Evolutionary conservation across 1,140 invertebrate species (phyloP).

Genomic region (Leptopilina boulardi): DNA sequence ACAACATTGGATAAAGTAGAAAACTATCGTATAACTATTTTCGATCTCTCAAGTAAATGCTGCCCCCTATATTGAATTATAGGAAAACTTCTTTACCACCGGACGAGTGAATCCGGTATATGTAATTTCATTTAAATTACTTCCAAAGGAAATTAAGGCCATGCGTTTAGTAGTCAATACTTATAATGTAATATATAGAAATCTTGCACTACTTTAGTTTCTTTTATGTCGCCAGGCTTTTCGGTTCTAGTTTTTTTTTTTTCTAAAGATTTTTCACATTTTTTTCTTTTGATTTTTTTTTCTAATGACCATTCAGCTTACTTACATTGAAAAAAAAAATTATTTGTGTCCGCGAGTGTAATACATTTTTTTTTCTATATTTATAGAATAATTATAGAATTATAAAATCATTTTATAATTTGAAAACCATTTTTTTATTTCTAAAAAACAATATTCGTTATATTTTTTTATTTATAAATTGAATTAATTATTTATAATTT

Average conservation of each 20-base stretch:
- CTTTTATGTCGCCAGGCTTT: constrained; percentile 21
- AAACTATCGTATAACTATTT: neutral
- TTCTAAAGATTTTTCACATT: neutral
- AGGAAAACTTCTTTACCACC: neutral
- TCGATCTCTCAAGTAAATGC: neutral
- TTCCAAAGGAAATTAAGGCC: neutral
- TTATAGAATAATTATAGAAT: no score
- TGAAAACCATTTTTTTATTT: no score
- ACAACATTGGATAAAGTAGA: neutral
- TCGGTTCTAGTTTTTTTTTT: neutral
- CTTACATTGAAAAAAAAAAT: neutral
- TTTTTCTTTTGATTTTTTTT: neutral
- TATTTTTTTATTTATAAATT: no score
- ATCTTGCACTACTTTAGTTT: constrained; percentile 38
- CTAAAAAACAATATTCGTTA: no score
- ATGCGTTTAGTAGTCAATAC: constrained; percentile 17
- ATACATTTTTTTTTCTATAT: neutral
- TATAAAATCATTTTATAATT: no score
- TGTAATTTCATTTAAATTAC: neutral
- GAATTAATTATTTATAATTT: no score
- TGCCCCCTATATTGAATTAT: neutral
- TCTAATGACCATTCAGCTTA: neutral
- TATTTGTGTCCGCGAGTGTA: neutral
- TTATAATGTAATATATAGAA: constrained; percentile 20
- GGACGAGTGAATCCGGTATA: neutral